A percentile compares a stretch with the other conserved stretches of the same genome.
Conservation (phyloP, 2,113 vertebrate species). For the Lathamus discolor region DNA sequence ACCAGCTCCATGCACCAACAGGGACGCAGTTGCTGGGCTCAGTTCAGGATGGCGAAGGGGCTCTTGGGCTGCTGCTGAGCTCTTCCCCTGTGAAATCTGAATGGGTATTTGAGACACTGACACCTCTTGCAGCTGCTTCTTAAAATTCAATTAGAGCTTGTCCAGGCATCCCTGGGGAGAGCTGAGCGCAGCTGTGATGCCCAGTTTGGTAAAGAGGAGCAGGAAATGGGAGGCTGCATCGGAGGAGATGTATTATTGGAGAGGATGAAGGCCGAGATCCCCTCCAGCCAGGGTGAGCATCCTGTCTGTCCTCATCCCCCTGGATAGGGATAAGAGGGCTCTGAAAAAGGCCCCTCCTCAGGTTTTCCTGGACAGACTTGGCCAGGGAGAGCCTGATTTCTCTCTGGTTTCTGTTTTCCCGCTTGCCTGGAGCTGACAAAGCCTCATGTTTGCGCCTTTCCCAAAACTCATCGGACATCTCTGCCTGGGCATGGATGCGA, state of each 20-base stretch:
- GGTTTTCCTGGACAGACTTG: neutral
- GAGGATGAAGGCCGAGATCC: neutral
- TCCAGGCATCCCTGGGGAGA: neutral
- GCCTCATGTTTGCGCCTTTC: neutral
- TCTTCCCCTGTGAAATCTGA: neutral
- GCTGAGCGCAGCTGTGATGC: neutral
- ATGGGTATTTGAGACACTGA: rapidly evolving
- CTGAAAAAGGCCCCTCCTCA: neutral
- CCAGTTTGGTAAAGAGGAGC: neutral
- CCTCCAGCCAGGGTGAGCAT: neutral
- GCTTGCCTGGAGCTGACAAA: neutral
- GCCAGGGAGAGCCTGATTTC: neutral
- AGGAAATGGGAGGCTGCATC: neutral
- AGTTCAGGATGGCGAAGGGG: neutral
- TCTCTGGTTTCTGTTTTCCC: neutral
- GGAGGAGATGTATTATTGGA: neutral
- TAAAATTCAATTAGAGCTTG: neutral
- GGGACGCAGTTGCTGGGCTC: neutral
- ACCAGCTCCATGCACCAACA: rapidly evolving
- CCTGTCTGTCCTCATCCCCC: neutral
- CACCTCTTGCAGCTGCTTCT: neutral
- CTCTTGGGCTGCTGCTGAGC: neutral
- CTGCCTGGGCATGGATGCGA: rapidly evolving
- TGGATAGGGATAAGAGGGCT: neutral
- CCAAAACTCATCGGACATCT: neutral